Evolutionary conservation across 2,888 invertebrate species (phyloP), one percentile per base, ranked within the genome.

Genomic region (Trichopria drosophilae): DNA sequence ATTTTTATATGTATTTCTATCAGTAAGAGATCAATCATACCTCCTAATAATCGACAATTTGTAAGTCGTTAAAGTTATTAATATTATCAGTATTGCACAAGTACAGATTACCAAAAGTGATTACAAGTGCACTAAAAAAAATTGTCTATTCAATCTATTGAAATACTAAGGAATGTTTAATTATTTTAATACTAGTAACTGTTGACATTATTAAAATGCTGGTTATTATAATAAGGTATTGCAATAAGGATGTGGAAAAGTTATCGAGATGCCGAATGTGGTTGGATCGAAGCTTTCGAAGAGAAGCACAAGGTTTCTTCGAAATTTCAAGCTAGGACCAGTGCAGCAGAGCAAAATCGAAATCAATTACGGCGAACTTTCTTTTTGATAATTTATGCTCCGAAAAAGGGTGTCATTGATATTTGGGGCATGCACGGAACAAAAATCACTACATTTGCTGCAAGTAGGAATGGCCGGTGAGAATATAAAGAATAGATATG

Each of bases 241-340:
- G 84, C 90, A 18, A 77, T 95, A 28, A 81, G 93, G 42, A 85
- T 96, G 69, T 94, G 95, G 83, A 97, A 97, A 79, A 97, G 98
- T 3, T 98, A 94, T 74, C 81, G 97, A 41, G 93, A 97, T 71
- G 96, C 97, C 0, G 91, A 97, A 71, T 92, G 94, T 72, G 93
- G 91, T 2, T 98, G 96, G 84, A 79, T 97, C 31, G 89, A 92
- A 76, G 88, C 91, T 1, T 79, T 81, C 23, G 90, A 91, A 67
- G 84, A 83, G 54, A 76, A 73, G 51, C 73, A 68, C 45, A 52
- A 59, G 10, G 41, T 55, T 22, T 44, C 53, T 15, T 15, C 9
- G 5, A 57, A 53, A 44, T 45, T 60, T 20, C 43, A 54, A 53
- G 1, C 13, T 29, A 19, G 28, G 36, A 68, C 58, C 55, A 59